These are phyloP conservation scores for Pachypsylla venusta DNA, from an alignment of 1,140 invertebrate genomes.

Conservation along the genomic window DNA sequence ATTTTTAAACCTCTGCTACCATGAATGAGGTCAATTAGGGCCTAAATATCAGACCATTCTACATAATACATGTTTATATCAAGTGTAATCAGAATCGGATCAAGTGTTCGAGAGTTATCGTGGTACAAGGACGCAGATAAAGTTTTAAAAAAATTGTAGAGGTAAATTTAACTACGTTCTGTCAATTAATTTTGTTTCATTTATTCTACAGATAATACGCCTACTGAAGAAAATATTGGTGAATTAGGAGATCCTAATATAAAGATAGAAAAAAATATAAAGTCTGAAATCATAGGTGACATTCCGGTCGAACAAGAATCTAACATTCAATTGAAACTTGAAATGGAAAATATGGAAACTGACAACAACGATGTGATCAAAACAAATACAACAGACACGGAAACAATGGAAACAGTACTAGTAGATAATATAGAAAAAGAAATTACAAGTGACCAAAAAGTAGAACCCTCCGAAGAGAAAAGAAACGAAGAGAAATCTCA, in stretches of 20 bases:
- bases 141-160: not conserved
- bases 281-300: not conserved
- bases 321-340: not conserved
- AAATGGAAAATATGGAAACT: constrained; percentile 30
- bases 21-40: too few relatives aligned
- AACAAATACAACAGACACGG: not conserved
- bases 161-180: not conserved
- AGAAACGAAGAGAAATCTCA: constrained; percentile 17
- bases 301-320: not conserved
- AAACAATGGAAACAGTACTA: constrained; percentile 24
- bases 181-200: not conserved
- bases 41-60: too few relatives aligned
- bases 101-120: constrained; percentile 15
- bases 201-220: not conserved
- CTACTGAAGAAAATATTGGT: not conserved
- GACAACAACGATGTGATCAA: not conserved
- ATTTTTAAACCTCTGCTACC: too few relatives aligned
- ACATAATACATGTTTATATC: not conserved
- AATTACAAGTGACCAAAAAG: not conserved
- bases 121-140: constrained; percentile 5
- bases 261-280: not conserved
- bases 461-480: constrained; percentile 20
- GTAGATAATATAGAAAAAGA: constrained; percentile 24
- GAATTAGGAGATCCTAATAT: not conserved
- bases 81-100: not conserved